Evolutionary conservation across 2,113 vertebrate genomes (phyloP).

Genomic region (Neotragus pygmaeus): DNA sequence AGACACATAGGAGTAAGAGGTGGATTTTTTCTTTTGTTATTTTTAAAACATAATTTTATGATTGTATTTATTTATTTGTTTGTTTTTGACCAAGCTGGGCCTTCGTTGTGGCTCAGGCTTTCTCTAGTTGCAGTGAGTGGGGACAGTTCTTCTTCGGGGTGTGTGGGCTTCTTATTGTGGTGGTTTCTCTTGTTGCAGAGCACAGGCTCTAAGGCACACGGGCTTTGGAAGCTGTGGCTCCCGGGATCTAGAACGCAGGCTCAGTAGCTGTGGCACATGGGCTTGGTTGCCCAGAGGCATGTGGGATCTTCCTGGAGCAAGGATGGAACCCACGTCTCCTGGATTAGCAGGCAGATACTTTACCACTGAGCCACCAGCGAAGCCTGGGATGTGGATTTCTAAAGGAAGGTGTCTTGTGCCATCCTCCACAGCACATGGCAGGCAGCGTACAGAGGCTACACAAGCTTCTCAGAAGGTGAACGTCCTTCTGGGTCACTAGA

Average conservation of each 20-base stretch:
- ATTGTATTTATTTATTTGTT: not conserved
- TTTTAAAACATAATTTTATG: not conserved
- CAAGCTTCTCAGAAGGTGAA: not conserved
- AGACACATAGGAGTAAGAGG: not conserved
- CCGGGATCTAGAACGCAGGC: not conserved
- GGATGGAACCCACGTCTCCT: not conserved
- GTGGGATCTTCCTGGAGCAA: not conserved
- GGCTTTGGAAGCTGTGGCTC: not conserved
- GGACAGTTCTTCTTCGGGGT: not conserved
- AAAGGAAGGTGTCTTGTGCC: fast-evolving
- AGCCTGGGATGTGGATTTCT: not conserved
- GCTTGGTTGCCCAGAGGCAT: not conserved
- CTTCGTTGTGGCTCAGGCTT: not conserved
- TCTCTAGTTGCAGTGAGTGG: not conserved
- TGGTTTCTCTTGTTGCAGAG: not conserved
- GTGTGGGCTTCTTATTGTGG: not conserved
- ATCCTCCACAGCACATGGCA: fast-evolving
- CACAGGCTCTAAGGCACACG: not conserved
- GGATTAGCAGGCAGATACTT: not conserved
- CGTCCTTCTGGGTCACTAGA: not conserved
- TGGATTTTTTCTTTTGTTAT: not conserved
- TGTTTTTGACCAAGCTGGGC: not conserved
- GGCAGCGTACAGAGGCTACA: no score
- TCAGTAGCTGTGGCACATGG: not conserved
- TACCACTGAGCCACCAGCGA: not conserved